Conservation (phyloP, 1,140 invertebrate species). For the Arion vulgaris region DNA sequence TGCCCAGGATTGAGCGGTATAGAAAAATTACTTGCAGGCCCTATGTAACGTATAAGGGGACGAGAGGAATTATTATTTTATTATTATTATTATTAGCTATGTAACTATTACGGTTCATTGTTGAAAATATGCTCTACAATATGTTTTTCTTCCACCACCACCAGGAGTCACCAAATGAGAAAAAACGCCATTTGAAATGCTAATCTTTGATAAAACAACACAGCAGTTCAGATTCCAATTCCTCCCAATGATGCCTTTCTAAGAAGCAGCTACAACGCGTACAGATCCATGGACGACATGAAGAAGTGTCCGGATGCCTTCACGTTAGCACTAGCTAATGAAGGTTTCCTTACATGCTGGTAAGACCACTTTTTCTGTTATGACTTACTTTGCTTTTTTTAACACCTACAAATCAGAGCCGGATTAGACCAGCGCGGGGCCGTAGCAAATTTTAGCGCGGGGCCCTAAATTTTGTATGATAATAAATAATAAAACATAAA, state of each 20-base stretch:
- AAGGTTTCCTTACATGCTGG: constrained; percentile 21
- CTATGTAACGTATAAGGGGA: too few relatives aligned
- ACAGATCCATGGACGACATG: not conserved
- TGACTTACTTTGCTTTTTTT: too few relatives aligned
- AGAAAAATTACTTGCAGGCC: too few relatives aligned
- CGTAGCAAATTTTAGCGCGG: too few relatives aligned
- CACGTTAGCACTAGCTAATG: not conserved
- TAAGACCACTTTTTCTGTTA: not conserved
- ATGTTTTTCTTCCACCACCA: not conserved
- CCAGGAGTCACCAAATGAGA: not conserved
- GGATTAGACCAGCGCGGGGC: too few relatives aligned
- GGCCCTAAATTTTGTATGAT: too few relatives aligned
- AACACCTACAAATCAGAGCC: not conserved
- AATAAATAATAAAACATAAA: too few relatives aligned
- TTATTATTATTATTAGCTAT: too few relatives aligned
- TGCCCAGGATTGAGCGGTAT: too few relatives aligned
- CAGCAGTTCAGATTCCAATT: not conserved
- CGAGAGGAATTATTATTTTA: too few relatives aligned
- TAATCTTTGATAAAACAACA: not conserved
- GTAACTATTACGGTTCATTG: too few relatives aligned
- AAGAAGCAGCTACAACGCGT: constrained; percentile 1
- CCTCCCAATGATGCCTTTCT: not conserved
- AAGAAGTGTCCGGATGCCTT: not conserved
- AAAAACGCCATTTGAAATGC: not conserved
- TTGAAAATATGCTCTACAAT: too few relatives aligned